Percentiles rank a stretch among this genome's conserved stretches.
Evolutionary conservation across 2,113 vertebrate species (phyloP).

Genomic region (Heterotilapia buettikoferi): DNA sequence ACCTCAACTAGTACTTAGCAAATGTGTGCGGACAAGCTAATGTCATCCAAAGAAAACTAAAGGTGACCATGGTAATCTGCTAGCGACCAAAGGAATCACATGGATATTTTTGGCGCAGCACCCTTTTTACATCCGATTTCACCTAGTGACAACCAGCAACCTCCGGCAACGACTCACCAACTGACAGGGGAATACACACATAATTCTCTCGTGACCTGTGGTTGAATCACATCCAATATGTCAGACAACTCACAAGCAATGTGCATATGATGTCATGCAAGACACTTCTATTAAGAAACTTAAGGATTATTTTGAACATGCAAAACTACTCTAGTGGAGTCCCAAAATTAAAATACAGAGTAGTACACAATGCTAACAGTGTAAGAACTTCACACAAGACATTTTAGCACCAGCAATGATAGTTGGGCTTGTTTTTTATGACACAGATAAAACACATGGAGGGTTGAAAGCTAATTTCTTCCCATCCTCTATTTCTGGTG

Average conservation of each 20-base stretch:
- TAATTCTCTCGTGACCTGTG: neutral
- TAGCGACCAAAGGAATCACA: neutral
- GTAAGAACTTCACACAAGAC: neutral
- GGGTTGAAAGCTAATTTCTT: neutral
- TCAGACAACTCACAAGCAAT: neutral
- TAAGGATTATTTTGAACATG: neutral
- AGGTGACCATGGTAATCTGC: neutral
- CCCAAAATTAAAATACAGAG: neutral
- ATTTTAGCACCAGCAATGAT: neutral
- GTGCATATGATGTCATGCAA: neutral
- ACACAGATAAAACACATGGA: neutral
- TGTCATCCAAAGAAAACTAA: neutral
- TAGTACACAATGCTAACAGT: neutral
- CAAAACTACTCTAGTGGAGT: neutral
- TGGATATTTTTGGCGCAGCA: neutral
- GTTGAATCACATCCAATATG: neutral
- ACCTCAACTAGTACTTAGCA: neutral
- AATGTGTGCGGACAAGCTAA: neutral
- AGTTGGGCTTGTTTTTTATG: neutral
- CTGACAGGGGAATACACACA: accelerated
- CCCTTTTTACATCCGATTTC: neutral
- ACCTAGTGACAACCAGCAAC: neutral
- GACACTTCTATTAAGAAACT: neutral
- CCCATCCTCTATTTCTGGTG: neutral
- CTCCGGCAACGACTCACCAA: neutral